These are phyloP conservation scores for Odobenus rosmarus DNA, from an alignment of 2,113 vertebrate genomes.

Conservation along the genomic window DNA sequence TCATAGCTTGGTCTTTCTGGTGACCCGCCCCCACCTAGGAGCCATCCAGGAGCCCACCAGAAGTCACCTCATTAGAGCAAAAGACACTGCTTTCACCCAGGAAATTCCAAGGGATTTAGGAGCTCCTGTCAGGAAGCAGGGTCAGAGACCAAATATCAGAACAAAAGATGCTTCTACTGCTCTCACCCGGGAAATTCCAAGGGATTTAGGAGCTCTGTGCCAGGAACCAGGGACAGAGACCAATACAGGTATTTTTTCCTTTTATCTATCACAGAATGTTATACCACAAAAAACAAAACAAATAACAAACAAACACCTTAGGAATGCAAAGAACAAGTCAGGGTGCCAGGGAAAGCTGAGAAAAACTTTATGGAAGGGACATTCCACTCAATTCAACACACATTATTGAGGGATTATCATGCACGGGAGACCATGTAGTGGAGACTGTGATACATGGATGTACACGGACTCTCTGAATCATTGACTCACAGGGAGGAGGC, in stretches of 20 bases:
- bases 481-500: neutral
- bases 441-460: neutral
- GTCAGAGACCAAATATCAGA: neutral
- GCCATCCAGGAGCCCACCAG: neutral
- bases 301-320: neutral
- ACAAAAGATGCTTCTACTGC: neutral
- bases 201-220: neutral
- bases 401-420: neutral
- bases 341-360: neutral
- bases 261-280: neutral
- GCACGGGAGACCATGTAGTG: fast-evolving
- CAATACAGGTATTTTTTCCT: neutral
- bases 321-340: neutral
- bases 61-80: neutral
- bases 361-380: neutral
- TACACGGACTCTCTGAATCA: neutral
- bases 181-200: neutral
- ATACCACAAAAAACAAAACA: neutral
- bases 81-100: neutral
- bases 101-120: neutral
- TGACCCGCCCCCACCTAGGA: neutral
- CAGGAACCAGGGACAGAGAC: neutral
- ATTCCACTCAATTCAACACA: neutral
- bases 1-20: neutral
- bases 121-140: neutral